Evolutionary conservation across 2,113 vertebrate genomes (phyloP).

Genomic region (Sisor rabdophorus): DNA sequence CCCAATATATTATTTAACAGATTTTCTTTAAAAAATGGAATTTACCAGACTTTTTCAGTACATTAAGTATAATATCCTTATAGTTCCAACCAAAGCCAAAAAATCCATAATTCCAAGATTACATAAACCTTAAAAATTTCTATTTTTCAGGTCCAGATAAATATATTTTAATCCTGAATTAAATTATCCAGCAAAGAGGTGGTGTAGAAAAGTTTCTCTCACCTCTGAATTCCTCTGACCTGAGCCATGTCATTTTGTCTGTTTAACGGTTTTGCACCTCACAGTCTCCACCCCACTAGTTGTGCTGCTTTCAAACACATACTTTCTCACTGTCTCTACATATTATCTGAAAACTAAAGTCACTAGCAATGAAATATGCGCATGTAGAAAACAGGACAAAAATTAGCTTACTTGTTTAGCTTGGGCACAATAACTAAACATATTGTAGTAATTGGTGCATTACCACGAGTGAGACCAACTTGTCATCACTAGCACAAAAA

Average conservation of each 20-base stretch:
- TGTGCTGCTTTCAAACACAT: slow-evolving; percentile 37
- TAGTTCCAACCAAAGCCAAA: slow-evolving; percentile 18
- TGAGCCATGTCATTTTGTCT: slow-evolving; percentile 54
- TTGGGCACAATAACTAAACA: no score
- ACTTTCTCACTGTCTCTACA: neutral
- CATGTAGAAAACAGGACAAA: neutral
- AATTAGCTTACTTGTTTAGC: neutral
- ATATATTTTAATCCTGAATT: slow-evolving; percentile 30
- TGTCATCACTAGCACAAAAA: no score
- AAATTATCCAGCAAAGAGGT: slow-evolving; percentile 25
- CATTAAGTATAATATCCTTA: slow-evolving; percentile 20
- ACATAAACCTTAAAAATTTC: slow-evolving; percentile 1
- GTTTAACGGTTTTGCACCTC: slow-evolving; percentile 71
- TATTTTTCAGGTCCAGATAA: neutral
- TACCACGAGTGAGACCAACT: no score
- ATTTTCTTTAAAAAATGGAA: slow-evolving; percentile 29
- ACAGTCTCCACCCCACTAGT: slow-evolving; percentile 69
- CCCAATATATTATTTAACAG: slow-evolving; percentile 33
- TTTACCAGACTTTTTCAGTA: slow-evolving; percentile 25
- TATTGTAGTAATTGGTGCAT: no score
- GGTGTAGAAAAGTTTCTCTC: slow-evolving; percentile 41
- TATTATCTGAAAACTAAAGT: slow-evolving; percentile 17
- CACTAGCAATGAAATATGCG: neutral
- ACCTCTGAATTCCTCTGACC: slow-evolving; percentile 43
- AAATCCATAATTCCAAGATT: slow-evolving; percentile 17